Conservation (phyloP, 2,797 vertebrate species). For the Calcarius lapponicus region DNA sequence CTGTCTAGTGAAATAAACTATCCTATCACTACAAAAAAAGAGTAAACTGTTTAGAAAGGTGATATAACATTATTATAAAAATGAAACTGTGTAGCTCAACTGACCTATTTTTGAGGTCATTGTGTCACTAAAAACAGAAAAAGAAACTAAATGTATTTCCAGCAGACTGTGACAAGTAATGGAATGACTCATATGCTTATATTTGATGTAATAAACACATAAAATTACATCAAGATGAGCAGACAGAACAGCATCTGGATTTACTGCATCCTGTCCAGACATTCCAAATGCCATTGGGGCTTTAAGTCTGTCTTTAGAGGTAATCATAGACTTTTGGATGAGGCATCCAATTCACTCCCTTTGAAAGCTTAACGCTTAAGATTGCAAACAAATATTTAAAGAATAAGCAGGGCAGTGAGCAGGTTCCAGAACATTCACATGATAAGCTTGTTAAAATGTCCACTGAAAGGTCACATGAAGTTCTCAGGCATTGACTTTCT, state of each 20-base stretch:
- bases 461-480: neutral
- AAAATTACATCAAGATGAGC: neutral
- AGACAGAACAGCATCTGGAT: neutral
- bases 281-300: neutral
- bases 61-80: neutral
- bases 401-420: neutral
- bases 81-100: neutral
- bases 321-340: neutral
- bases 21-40: neutral
- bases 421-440: neutral
- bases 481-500: neutral
- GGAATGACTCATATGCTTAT: neutral
- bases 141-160: neutral
- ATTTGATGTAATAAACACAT: neutral
- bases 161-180: neutral
- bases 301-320: neutral
- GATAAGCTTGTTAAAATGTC: neutral
- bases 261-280: neutral
- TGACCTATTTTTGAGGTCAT: neutral
- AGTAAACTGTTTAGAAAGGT: neutral
- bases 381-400: neutral
- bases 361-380: neutral
- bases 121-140: neutral
- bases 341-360: neutral
- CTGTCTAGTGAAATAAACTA: neutral